Evolutionary conservation across 1,140 invertebrate species (phyloP).

Genomic region (Lutraria rhynchaena): DNA sequence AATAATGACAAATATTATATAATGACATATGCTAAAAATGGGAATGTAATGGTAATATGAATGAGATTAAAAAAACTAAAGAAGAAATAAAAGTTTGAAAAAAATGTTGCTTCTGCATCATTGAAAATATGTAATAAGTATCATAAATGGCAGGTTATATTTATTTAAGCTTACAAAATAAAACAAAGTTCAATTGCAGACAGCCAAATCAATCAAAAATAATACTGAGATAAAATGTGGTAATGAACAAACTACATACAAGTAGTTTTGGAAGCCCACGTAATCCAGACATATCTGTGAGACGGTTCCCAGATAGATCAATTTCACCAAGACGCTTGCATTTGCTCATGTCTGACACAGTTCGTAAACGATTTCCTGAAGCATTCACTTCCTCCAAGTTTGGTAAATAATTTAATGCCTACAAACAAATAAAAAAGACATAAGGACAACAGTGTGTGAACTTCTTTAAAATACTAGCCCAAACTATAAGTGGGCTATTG

Average conservation of each 20-base stretch:
- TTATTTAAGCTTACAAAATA: not conserved
- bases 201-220: not conserved
- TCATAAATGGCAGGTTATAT: not conserved
- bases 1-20: too few species aligned
- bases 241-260: conserved; percentile 51
- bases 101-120: too few species aligned
- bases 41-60: too few species aligned
- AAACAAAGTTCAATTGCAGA: conserved; percentile 14
- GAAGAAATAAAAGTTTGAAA: too few species aligned
- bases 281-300: conserved; percentile 77
- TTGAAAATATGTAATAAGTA: not conserved
- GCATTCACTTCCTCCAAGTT: conserved; percentile 80
- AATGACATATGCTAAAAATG: too few species aligned
- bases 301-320: conserved; percentile 75
- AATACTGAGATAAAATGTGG: not conserved
- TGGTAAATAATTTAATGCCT: conserved; percentile 79
- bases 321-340: conserved; percentile 78
- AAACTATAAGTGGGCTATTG: too few species aligned
- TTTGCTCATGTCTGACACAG: conserved; percentile 72
- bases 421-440: conserved; percentile 50
- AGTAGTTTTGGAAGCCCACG: conserved; percentile 71
- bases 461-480: too few species aligned
- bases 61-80: too few species aligned
- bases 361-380: conserved; percentile 72
- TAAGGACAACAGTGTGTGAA: too few species aligned